Conservation (phyloP, 2,113 vertebrate genomes). For the Apteryx mantelli region DNA sequence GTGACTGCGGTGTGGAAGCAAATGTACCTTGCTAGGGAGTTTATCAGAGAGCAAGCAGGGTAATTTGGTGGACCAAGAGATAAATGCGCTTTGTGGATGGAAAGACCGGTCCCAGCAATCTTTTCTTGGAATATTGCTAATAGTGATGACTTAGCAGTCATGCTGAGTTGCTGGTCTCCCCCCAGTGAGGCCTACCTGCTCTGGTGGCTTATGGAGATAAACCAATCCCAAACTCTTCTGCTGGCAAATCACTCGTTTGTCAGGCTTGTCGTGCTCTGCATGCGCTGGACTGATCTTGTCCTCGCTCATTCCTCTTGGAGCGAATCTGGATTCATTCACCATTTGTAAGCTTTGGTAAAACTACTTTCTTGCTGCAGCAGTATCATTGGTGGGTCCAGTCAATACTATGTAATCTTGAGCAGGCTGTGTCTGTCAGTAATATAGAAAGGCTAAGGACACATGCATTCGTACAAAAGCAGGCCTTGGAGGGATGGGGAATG, state of each 20-base stretch:
- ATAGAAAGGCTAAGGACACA: not conserved
- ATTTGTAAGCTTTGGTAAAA: not conserved
- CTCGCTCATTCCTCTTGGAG: not conserved
- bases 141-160: accelerated
- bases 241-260: not conserved
- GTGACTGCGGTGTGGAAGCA: not conserved
- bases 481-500: not conserved
- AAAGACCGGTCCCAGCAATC: no score
- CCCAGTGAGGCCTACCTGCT: not conserved
- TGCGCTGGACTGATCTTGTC: not conserved
- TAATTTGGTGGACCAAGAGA: not conserved
- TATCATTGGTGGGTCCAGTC: not conserved
- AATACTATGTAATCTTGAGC: not conserved
- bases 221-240: not conserved
- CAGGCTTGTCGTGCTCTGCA: not conserved
- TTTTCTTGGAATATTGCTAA: not conserved
- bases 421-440: not conserved
- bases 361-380: not conserved
- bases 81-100: not conserved
- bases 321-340: not conserved
- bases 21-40: no score
- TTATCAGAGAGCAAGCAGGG: not conserved
- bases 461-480: not conserved
- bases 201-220: not conserved
- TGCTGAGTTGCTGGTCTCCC: not conserved